phyloP scores from a whole-genome alignment of 2,113 vertebrate species.

The Halcyon malimbica region DNA sequence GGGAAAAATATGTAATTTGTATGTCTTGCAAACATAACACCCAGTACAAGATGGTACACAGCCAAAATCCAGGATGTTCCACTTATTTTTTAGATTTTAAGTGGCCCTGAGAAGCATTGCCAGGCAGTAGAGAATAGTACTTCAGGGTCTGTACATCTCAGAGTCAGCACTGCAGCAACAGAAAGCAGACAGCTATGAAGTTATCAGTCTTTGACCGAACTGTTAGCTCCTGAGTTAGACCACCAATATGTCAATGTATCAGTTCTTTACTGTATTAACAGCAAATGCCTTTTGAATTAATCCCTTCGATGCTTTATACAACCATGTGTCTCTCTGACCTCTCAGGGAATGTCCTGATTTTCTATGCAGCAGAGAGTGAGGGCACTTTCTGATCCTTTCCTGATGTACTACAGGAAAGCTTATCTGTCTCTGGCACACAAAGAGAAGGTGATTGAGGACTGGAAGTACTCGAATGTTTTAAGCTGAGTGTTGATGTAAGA shows the following conservation, averaged over 20 bases:
- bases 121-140: neutral
- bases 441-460: neutral
- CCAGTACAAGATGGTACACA: neutral
- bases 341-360: neutral
- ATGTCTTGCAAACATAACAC: fast-evolving
- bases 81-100: neutral
- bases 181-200: neutral
- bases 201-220: neutral
- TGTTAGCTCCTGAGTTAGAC: neutral
- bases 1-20: neutral
- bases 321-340: neutral
- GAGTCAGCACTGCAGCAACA: neutral
- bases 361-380: neutral
- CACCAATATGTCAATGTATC: neutral
- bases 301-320: neutral
- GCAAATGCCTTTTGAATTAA: neutral
- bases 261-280: neutral
- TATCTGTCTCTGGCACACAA: neutral
- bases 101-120: neutral
- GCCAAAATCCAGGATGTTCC: neutral
- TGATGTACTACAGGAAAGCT: neutral
- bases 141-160: neutral
- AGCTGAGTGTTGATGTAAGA: neutral
- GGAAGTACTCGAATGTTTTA: neutral
- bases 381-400: neutral